Evolutionary conservation across 2,888 invertebrate genomes (phyloP), one percentile per base, ranked within the genome.

Genomic region (Sesia bembeciformis): DNA sequence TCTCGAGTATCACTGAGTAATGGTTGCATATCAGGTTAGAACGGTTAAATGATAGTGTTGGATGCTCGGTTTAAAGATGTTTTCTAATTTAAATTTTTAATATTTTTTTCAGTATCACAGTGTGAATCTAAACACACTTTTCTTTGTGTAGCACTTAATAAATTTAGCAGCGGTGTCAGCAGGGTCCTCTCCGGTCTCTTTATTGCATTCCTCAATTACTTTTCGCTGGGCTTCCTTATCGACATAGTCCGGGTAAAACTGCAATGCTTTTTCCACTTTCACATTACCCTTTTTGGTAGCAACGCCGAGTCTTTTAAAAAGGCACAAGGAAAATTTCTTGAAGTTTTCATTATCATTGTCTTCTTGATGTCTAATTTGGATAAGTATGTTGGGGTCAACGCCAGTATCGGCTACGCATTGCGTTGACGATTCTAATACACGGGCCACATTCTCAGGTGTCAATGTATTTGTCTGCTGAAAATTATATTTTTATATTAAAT

Each of bases 161-260:
- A 53, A 49, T 49, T 52, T 40, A 50, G 5, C 5, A 49, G 49
- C 66, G 4, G 68, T 76, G 3, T 83, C 75, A 0, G 65, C 62
- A 4, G 69, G 63, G 53, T 75, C 64, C 3, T 54, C 62, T 5
- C 68, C 76, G 39, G 61, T 61, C 8, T 60, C 53, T 52, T 65
- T 68, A 46, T 74, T 73, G 62, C 82, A 82, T 52, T 70, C 67
- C 6, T 70, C 67, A 3, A 75, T 54, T 6, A 67, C 66, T 40
- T 70, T 64, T 53, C 68, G 64, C n/a, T 64, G 64, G 5, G 72
- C 64, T 40, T 72, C 64, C 40, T 61, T 63, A 3, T 63, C 65
- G 0, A 67, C 62, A 40, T 70, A 64, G 5, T 66, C 61, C 0
- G 70, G 70, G n/a, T 81, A 59, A 23, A 75, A 62, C 0, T 63